Base-by-base conservation (phyloP, 2,113 vertebrate species). In the Ptilorrhoa leucosticta region DNA sequence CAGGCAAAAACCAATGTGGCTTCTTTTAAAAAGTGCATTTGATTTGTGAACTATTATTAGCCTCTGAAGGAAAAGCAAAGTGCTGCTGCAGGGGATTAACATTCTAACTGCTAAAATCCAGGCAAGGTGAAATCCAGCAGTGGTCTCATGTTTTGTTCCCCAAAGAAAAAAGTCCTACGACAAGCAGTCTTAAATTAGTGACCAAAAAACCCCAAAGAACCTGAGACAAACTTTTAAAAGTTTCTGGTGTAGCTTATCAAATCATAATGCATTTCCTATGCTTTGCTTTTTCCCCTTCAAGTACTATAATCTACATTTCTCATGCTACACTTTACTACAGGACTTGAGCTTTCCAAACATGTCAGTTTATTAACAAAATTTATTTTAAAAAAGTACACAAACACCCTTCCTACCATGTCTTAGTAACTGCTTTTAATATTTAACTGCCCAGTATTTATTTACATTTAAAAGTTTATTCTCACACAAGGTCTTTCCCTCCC, bases 141-240 rank as follows among this genome's bases (percentile, higher is more conserved):
- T 0, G 1, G 19, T 12, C n/a, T 15, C 15, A 4, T 8, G 10
- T 8, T 39, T 15, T 35, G 8, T 6, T 39, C 12, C 48, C 40
- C 47, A 30, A 33, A 83, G 51, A 19, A 75, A 48, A 44, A 54
- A 27, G 11, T 64, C 30, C 39, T 51, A 5, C 6, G 14, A 56
- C 6, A 35, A 82, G 8, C 12, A 75, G 44, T 44, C 48, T 85
- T 33, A 85, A 88, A 68, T 47, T 15, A 58, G 45, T 22, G 4
- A 58, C 8, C 9, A 39, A 50, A 48, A 58, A 6, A 1, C 5
- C 7, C 10, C 24, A 48, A 48, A 58, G 24, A 73, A 53, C 6
- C 24, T 0, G 4, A 80, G 37, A n/a, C 13, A 70, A 71, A 66
- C 10, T 44, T 48, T 17, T 14, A 6, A 16, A 78, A 50, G 33